A percentile compares a stretch with the other conserved stretches of the same genome.
Conservation (phyloP, 1,140 invertebrate species). For the Octopus bimaculoides region DNA sequence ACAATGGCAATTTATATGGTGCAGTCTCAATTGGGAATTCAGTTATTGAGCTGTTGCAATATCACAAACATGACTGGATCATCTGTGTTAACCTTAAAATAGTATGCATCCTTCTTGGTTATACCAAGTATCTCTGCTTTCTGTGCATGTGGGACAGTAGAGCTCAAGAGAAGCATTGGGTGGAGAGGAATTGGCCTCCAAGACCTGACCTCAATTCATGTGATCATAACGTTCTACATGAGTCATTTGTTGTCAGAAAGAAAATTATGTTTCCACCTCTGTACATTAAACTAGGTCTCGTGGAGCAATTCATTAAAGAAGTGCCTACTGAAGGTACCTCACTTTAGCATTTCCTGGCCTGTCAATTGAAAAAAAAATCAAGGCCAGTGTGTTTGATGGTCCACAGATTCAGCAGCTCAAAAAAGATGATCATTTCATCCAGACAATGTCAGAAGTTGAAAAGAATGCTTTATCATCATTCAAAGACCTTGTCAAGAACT, state of each 20-base stretch:
- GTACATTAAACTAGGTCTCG: not conserved
- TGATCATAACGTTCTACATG: not conserved
- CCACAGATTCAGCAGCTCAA: not conserved
- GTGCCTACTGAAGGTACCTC: not conserved
- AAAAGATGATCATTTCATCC: not conserved
- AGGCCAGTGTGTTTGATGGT: not conserved
- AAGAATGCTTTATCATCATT: not conserved
- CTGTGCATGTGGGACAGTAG: too few relatives aligned
- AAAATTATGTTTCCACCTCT: not conserved
- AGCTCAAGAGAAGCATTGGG: too few relatives aligned
- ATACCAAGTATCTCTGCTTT: too few relatives aligned
- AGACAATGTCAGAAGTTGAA: not conserved
- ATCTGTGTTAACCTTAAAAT: not conserved
- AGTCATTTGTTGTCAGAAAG: not conserved
- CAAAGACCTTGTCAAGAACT: not conserved
- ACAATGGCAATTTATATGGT: too few relatives aligned
- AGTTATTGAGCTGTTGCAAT: not conserved
- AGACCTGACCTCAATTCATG: too few relatives aligned
- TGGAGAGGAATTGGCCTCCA: too few relatives aligned
- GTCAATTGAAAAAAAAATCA: not conserved
- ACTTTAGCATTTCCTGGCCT: not conserved
- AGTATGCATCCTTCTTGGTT: rapidly evolving
- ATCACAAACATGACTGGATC: not conserved
- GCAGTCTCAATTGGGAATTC: not conserved
- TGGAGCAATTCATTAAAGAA: not conserved